phyloP scores from a whole-genome alignment of 2,113 vertebrate genomes.

The Scophthalmus maximus region DNA sequence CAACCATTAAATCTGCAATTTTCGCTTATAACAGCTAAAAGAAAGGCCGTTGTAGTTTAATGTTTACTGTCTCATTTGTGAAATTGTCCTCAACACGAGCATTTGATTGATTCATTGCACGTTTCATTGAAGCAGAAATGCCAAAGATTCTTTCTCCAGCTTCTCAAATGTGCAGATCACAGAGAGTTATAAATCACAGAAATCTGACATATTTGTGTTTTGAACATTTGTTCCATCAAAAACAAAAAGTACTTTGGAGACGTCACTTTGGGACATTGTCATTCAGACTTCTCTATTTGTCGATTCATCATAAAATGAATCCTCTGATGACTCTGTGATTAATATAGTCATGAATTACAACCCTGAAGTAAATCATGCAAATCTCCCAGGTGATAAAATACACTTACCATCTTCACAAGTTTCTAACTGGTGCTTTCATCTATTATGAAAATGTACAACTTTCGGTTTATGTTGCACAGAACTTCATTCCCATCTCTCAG shows the following conservation, averaged over 20 bases:
- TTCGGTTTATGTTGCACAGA: not conserved
- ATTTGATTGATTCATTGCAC: not conserved
- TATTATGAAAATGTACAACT: not conserved
- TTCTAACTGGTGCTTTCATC: not conserved
- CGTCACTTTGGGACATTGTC: not conserved
- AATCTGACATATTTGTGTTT: not conserved
- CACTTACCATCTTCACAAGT: not conserved
- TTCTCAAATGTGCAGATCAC: not conserved
- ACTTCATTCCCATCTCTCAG: not conserved
- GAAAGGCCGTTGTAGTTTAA: not conserved
- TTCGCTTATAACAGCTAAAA: constrained; percentile 36
- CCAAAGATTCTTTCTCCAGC: not conserved
- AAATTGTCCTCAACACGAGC: not conserved
- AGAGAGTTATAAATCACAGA: not conserved
- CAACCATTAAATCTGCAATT: constrained; percentile 33
- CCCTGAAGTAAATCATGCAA: not conserved
- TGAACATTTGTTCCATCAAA: too few species aligned
- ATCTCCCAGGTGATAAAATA: not conserved
- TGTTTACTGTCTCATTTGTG: constrained; percentile 13
- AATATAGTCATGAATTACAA: not conserved
- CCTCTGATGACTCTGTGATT: too few species aligned
- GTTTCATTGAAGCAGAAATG: not conserved
- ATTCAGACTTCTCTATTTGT: not conserved
- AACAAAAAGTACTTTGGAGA: constrained; percentile 14
- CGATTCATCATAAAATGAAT: not conserved